Percentiles rank a stretch among this genome's conserved stretches.
phyloP scores from a whole-genome alignment of 2,888 invertebrate species.

The Branchellion lobata region DNA sequence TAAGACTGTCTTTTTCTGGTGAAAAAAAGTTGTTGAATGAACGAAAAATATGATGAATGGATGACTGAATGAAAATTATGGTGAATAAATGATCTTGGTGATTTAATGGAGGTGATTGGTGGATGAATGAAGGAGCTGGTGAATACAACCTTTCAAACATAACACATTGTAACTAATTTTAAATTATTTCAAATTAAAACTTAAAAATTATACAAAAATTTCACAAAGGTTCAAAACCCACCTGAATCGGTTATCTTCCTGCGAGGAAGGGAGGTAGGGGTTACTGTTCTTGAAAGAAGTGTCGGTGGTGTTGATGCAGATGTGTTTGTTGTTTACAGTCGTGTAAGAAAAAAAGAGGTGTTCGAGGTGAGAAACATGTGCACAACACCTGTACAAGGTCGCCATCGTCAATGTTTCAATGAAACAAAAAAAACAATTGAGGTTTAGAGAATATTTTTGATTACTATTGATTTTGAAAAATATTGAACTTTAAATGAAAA shows the following conservation, averaged over 20 bases:
- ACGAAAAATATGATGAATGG: neutral
- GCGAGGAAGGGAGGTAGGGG: neutral
- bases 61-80: too few relatives aligned
- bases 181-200: too few relatives aligned
- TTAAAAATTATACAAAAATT: too few relatives aligned
- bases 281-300: neutral
- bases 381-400: conserved; percentile 71
- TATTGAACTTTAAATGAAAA: too few relatives aligned
- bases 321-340: conserved; percentile 2
- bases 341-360: conserved; percentile 78
- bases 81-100: too few relatives aligned
- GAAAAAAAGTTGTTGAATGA: neutral
- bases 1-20: neutral
- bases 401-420: neutral
- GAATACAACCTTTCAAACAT: neutral
- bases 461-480: too few relatives aligned
- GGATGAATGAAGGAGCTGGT: neutral
- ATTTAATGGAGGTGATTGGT: too few relatives aligned
- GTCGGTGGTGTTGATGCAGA: neutral
- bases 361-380: conserved; percentile 87
- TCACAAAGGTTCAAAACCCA: neutral
- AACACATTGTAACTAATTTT: too few relatives aligned
- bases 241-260: conserved; percentile 25
- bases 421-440: too few relatives aligned
- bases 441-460: too few relatives aligned